A percentile compares a stretch with the other conserved stretches of the same genome.
Evolutionary conservation across 2,888 invertebrate genomes (phyloP).

Genomic region (Eulithis prunata): DNA sequence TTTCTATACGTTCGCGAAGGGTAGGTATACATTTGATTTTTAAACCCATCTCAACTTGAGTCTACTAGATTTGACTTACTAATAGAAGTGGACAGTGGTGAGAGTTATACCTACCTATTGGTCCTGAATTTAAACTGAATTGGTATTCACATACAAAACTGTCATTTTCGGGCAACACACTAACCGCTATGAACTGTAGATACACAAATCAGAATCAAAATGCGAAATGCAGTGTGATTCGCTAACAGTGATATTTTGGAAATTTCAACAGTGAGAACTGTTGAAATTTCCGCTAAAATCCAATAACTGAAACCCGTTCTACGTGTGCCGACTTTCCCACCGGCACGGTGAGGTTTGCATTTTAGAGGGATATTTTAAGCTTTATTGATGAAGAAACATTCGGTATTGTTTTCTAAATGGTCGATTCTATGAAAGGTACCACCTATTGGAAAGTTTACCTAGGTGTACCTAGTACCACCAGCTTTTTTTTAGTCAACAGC

Average conservation of each 20-base stretch:
- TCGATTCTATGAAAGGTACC: neutral
- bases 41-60: too few species aligned
- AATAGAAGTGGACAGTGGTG: too few species aligned
- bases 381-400: constrained; percentile 35
- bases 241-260: constrained; percentile 65
- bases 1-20: too few species aligned
- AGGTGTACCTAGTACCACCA: too few species aligned
- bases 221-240: constrained; percentile 73
- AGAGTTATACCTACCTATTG: too few species aligned
- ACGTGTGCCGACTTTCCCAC: constrained; percentile 48
- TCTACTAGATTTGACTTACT: too few species aligned
- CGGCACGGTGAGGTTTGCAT: constrained; percentile 37
- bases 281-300: constrained; percentile 79
- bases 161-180: constrained; percentile 29
- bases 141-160: neutral
- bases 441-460: too few species aligned
- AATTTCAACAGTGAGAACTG: constrained; percentile 54
- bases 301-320: constrained; percentile 62
- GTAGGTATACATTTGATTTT: too few species aligned
- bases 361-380: constrained; percentile 40
- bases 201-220: constrained; percentile 74
- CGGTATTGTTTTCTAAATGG: constrained; percentile 27
- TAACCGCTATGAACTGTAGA: constrained; percentile 26
- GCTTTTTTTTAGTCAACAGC: too few species aligned
- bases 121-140: too few species aligned